phyloP scores from a whole-genome alignment of 2,888 invertebrate species.

The Silvanus unidentatus region DNA sequence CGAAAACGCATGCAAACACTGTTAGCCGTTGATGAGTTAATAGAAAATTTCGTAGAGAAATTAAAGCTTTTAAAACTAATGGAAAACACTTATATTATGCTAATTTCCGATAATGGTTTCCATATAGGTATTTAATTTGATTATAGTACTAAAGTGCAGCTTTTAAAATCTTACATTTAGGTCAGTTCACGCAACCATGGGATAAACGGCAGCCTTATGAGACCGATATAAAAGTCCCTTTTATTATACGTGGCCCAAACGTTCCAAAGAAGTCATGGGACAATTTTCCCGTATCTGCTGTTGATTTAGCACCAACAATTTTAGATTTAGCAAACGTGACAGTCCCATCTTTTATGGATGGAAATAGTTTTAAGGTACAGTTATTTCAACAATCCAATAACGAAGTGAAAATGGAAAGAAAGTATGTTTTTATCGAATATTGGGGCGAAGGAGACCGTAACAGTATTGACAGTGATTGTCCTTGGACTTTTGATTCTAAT shows the following conservation, averaged over 20 bases:
- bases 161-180: constrained; percentile 45
- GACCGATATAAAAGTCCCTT: constrained; percentile 78
- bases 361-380: constrained; percentile 32
- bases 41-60: constrained; percentile 56
- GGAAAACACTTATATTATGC: constrained; percentile 74
- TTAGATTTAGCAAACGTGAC: constrained; percentile 61
- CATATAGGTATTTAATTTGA: constrained; percentile 63
- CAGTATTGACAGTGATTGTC: constrained; percentile 58
- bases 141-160: neutral
- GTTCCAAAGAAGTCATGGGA: constrained; percentile 49
- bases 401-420: constrained; percentile 31
- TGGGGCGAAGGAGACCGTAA: constrained; percentile 65
- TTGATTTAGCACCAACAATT: constrained; percentile 84
- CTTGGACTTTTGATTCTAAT: constrained; percentile 54
- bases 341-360: constrained; percentile 27
- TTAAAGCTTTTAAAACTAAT: constrained; percentile 53
- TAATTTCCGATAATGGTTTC: constrained; percentile 87
- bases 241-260: constrained; percentile 72
- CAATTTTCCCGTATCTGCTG: constrained; percentile 59
- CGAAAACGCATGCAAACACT: constrained; percentile 73
- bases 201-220: constrained; percentile 91
- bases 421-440: constrained; percentile 72
- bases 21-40: constrained; percentile 82
- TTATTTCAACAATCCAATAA: constrained; percentile 14
- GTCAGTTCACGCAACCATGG: constrained; percentile 81